phyloP scores from a whole-genome alignment of 92 coral and sea anemone genomes.

The Umimayanthus chanpuru region DNA sequence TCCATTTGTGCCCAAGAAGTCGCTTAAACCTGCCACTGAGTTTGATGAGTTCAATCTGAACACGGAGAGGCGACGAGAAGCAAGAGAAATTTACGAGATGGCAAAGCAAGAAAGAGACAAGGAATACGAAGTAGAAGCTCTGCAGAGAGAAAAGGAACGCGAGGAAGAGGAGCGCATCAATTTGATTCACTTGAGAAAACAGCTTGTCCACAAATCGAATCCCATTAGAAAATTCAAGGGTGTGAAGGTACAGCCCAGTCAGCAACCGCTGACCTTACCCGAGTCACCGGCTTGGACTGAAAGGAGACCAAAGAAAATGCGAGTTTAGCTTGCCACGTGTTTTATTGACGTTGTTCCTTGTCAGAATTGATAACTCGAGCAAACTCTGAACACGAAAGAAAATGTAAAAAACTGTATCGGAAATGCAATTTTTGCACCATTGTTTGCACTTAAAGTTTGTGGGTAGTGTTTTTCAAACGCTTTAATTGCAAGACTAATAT shows the following conservation, averaged over 20 bases:
- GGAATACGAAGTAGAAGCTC: conserved; percentile 61
- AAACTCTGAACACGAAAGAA: neutral
- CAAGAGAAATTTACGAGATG: conserved; percentile 77
- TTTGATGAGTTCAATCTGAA: conserved; percentile 84
- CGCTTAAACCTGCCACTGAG: conserved; percentile 77
- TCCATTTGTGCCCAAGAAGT: conserved; percentile 90
- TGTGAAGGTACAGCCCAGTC: conserved; percentile 73
- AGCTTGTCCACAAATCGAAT: conserved; percentile 90
- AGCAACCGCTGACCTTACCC: conserved; percentile 76
- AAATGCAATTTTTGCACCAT: neutral
- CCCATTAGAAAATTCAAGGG: conserved; percentile 85
- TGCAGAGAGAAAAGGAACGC: conserved; percentile 68
- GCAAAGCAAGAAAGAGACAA: conserved; percentile 73
- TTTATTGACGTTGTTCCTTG: neutral
- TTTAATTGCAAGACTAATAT: no score
- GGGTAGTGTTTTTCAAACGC: no score
- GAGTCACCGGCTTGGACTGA: conserved; percentile 89
- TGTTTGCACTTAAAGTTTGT: neutral
- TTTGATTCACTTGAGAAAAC: conserved; percentile 70
- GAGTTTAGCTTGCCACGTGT: conserved; percentile 41
- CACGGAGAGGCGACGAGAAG: conserved; percentile 85
- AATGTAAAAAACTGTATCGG: neutral
- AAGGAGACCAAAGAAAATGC: conserved; percentile 64
- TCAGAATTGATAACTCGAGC: neutral
- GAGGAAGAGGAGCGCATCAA: conserved; percentile 77